Conservation (phyloP, 1,140 invertebrate species). For the Sesamia nonagrioides region DNA sequence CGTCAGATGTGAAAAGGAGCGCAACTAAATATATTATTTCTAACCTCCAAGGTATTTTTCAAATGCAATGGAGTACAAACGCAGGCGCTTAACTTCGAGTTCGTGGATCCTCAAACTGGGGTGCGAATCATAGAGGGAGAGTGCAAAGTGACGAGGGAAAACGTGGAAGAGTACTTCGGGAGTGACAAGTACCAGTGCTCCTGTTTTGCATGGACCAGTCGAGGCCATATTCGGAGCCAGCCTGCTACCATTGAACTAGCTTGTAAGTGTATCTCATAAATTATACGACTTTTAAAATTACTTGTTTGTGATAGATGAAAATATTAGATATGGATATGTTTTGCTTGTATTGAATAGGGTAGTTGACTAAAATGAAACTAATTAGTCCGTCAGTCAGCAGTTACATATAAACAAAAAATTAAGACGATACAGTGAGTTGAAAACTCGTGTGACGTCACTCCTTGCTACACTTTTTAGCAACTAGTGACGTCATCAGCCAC, state of each 20-base stretch:
- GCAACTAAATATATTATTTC: neutral
- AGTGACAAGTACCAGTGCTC: conserved; percentile 95
- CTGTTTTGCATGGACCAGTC: conserved; percentile 94
- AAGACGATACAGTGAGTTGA: no score
- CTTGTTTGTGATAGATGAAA: neutral
- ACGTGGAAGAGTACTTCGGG: conserved; percentile 96
- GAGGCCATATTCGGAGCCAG: conserved; percentile 93
- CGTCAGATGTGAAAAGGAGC: no score
- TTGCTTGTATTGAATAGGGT: neutral
- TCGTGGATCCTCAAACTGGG: conserved; percentile 95
- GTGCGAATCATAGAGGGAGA: conserved; percentile 95
- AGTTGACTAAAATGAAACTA: no score
- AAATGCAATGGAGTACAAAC: conserved; percentile 92
- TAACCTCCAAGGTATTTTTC: conserved; percentile 90
- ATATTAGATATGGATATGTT: no score
- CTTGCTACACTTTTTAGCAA: no score
- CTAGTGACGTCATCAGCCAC: no score
- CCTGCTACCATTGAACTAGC: conserved; percentile 94
- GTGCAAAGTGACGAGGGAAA: conserved; percentile 94
- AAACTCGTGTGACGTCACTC: no score
- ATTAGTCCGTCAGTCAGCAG: no score
- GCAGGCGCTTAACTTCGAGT: conserved; percentile 87
- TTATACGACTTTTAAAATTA: neutral
- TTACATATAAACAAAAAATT: no score
- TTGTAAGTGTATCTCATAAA: conserved; percentile 91